Base-by-base conservation (phyloP, 2,797 vertebrate genomes). In the Craterocephalus amniculus region DNA sequence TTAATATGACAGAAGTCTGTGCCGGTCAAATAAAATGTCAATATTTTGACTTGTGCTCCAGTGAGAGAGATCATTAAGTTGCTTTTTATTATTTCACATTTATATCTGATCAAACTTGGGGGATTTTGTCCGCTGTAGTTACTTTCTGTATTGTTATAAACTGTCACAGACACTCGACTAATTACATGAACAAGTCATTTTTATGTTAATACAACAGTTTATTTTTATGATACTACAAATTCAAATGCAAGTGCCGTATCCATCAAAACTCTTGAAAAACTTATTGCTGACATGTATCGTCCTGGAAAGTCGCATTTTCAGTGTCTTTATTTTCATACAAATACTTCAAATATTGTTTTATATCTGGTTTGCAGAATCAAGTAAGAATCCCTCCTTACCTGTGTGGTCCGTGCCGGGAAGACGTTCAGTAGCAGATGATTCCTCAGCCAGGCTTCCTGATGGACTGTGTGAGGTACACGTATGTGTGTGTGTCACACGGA, bases 341-440 rank as follows among this genome's bases (percentile, higher is more conserved):
- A n/a, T 18, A 4, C 13, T 16, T 32, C 7, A 22, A 57, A 11
- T 10, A 6, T 35, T 10, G 11, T 55, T 45, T 62, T 7, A 34
- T 38, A 38, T 22, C 22, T 18, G 12, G 2, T 35, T 29, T 49
- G 24, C 43, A 43, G 24, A 51, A 34, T 22, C 34, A 27, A 22
- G 5, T 29, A 38, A 48, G 76, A 72, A 58, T 29, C 32, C 1
- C 14, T 6, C 3, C 88, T 87, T 89, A 92, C 91, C 90, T 74
- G 61, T 43, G 11, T 51, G 4, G 38, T 72, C 63, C 48, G 56
- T 51, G 61, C 43, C 0, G 63, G 22, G 9, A 57, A 75, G 58
- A 56, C 0, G 71, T 32, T 67, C 58, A 76, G 12, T 26, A 79
- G 72, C 72, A 70, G 82, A 63, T 70, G 76, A 82, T 59, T 65